Base-by-base conservation (phyloP, 2,888 invertebrate genomes). In the Pomacea canaliculata region DNA sequence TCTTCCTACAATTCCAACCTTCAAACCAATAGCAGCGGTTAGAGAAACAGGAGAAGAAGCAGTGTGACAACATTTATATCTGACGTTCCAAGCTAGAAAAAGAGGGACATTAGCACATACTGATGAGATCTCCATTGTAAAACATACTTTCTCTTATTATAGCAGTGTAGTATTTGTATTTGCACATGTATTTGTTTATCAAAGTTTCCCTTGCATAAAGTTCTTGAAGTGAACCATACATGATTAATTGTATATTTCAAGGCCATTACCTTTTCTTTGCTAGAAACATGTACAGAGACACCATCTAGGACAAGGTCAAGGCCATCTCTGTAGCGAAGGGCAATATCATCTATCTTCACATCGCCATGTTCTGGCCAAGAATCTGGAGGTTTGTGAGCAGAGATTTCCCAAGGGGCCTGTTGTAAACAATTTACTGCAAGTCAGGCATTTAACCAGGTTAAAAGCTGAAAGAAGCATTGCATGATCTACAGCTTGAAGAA, bases 361-460 rank as follows among this genome's bases (percentile, higher is more conserved):
- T 78, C 79, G 8, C 91, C 91, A 8, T 81, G 70, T 8, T 81
- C 65, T 3, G 91, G 91, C 91, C 91, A 91, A 18, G 82, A 80
- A 1, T 76, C 65, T 2, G 84, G 83, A 10, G 88, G 86, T 46
- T 81, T 78, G n/a, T 73, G 78, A 3, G 77, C 76, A 0, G 79
- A 81, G 9, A 84, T 76, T 0, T 83, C 78, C 89, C 89, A 89
- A 0, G 83, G 84, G 12, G 89, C 89, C 89, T 90, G 78, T 27
- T 18, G 51, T 7, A 19, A 46, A 7, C 7, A 69, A 69, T 27
- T 27, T 3, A 63, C 63, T 23, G 10, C 13, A 63, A 7, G 63
- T n/a, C n/a, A 63, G 63, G 12, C 63, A 16, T 63, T 12, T 27
- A 60, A 60, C 2, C n/a, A 4, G 16, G 16, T 19, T 7, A n/a